Base-by-base conservation (phyloP, 2,888 invertebrate genomes). In the Heliconius aoede region DNA sequence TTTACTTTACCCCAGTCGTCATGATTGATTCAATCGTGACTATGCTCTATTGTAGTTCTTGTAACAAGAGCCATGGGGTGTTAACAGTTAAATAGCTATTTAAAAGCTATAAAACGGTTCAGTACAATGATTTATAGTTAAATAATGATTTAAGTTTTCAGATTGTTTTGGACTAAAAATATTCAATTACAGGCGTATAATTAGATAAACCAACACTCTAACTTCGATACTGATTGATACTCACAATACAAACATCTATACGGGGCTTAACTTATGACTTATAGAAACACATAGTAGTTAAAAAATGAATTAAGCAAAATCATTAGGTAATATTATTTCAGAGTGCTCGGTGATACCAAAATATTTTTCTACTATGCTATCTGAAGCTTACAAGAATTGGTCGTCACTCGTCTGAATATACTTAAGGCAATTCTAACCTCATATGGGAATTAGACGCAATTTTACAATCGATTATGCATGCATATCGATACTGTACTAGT, bases 401-500 rank as follows among this genome's bases (percentile, higher is more conserved):
- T 7, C 46, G 18, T 18, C 46, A 18, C 18, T 46, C 46, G 46
- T 46, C 46, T 46, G 2, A 46, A 46, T 18, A 18, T 46, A 46
- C 18, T 18, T 46, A 18, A 4, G 4, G 15, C 40, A 40, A 36
- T 51, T 28, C 15, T 28, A 11, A 71, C 32, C 26, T 18, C 9
- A 32, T 62, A 21, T 46, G 11, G 7, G 26, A 71, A 75, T 69
- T 46, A 74, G 46, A 46, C 28, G 64, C 32, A 76, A 69, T 73
- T 62, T 60, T 60, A 62, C 36, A 28, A 74, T 46, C 30, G 18
- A 46, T 68, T 76, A 55, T 73, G 64, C n/a, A n/a, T n/a, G n/a
- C 40, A 78, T 76, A 30, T 71, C 62, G 62, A 78, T 67, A 60
- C 7, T 62, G 40, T 67, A 74, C 76, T 76, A 62, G 76, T 62